Base-by-base conservation (phyloP, 1,140 invertebrate genomes). In the Musca domestica region DNA sequence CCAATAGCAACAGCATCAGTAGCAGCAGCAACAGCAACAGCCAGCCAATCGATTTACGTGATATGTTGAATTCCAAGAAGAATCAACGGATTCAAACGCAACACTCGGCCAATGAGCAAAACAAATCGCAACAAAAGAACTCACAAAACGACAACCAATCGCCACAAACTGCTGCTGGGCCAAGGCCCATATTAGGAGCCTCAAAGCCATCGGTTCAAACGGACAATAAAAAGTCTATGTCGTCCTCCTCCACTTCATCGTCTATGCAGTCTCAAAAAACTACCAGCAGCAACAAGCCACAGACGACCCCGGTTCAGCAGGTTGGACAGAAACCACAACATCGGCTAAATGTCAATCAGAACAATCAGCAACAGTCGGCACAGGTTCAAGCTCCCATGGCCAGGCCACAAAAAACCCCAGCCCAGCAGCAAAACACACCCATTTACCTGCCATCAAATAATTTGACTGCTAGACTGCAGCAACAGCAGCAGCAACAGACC, bases 31-130 rank as follows among this genome's bases (percentile, higher is more conserved):
- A 58, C 19, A 6, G n/a, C 63, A 14, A 49, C 27, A 41, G 34
- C n/a, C 66, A 67, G 20, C 27, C 61, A 48, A 67, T 63, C 30
- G 68, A 69, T 69, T 66, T 69, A n/a, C 69, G 69, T 64, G 69
- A 70, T 58, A 67, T 64, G 66, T 58, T 70, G 34, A 67, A 70
- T 47, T 51, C 69, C 9, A 70, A 70, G 51, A 41, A 46, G 46
- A 63, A 52, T 22, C 46, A 49, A 17, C 46, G 30, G 25, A 49
- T 34, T 12, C 25, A 64, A 30, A 19, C 22, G 2, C 14, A 47
- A 61, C 52, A 27, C 14, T 54, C 51, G 1, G 2, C 17, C 17
- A 14, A 56, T 14, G 10, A 25, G 23, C 64, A 66, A 41, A 41
- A 20, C 48, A 69, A 65, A 58, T 68, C 17, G 41, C 10, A 67